These are phyloP conservation scores for Drosophila orena DNA, from an alignment of 1,140 invertebrate species.

Conservation along the genomic window DNA sequence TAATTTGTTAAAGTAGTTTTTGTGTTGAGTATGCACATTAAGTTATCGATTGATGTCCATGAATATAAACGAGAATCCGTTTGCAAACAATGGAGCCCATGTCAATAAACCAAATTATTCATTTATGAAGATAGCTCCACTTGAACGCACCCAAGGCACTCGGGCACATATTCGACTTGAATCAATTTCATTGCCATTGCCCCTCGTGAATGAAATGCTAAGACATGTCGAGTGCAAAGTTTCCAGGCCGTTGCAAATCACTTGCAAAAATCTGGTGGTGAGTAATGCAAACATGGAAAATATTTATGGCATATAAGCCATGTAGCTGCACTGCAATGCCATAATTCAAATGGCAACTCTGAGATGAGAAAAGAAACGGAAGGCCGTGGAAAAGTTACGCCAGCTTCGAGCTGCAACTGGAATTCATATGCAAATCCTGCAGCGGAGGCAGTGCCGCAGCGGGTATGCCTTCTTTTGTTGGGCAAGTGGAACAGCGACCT, in stretches of 20 bases:
- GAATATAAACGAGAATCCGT: conserved; percentile 3
- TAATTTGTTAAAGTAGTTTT: neutral
- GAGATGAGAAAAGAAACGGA: conserved; percentile 36
- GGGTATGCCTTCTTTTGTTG: conserved; percentile 50
- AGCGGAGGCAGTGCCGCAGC: conserved; percentile 26
- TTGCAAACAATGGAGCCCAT: conserved; percentile 15
- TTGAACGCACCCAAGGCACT: conserved; percentile 17
- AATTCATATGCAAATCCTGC: conserved; percentile 79
- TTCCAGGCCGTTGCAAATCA: conserved; percentile 77
- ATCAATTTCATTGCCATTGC: conserved; percentile 54
- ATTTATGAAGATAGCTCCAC: conserved; percentile 35
- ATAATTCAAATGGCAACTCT: conserved; percentile 75
- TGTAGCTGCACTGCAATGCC: conserved; percentile 75
- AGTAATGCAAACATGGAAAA: conserved; percentile 80
- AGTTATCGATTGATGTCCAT: conserved; percentile 1
- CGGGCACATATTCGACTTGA: conserved; percentile 42
- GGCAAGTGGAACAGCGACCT: conserved; percentile 49
- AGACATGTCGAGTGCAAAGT: conserved; percentile 69
- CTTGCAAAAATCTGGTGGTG: conserved; percentile 74
- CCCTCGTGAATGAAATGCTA: conserved; percentile 13
- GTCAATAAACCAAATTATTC: conserved; percentile 39
- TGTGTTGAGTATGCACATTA: neutral
- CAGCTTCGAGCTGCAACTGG: conserved; percentile 54
- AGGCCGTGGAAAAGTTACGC: conserved; percentile 46
- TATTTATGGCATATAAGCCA: conserved; percentile 79